Evolutionary conservation across 2,113 vertebrate species (phyloP).

Genomic region (Perca fluviatilis): DNA sequence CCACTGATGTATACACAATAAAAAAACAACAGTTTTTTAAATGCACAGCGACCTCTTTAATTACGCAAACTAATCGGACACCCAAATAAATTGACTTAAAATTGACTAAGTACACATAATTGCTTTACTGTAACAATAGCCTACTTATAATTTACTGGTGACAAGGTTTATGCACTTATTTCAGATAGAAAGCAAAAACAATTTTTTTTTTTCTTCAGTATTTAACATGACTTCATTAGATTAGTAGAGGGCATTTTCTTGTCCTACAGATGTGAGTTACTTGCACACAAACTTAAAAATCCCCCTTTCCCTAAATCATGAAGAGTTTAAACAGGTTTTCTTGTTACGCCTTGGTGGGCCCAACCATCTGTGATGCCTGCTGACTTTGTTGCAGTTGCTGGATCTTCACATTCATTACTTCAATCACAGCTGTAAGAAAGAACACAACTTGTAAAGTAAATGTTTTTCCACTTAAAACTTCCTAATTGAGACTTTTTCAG

Average conservation of each 20-base stretch:
- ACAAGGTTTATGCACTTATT: constrained; percentile 14
- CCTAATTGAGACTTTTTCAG: no score
- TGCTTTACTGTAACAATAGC: constrained; percentile 9
- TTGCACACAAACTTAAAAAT: constrained; percentile 36
- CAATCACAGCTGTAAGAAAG: constrained; percentile 88
- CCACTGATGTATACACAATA: not conserved
- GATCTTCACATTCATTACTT: constrained; percentile 95
- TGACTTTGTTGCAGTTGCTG: constrained; percentile 91
- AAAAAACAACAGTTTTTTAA: not conserved
- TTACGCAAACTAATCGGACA: constrained; percentile 30
- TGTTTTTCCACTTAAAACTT: no score
- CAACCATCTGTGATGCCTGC: constrained; percentile 85
- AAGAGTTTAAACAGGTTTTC: constrained; percentile 4
- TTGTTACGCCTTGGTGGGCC: constrained; percentile 86
- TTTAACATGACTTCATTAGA: not conserved
- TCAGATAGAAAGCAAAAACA: not conserved
- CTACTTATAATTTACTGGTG: constrained; percentile 10
- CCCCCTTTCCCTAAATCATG: not conserved
- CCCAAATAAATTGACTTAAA: constrained; percentile 25
- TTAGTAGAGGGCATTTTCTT: not conserved
- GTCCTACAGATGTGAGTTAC: not conserved
- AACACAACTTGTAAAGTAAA: constrained; percentile 25
- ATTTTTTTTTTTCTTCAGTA: not conserved
- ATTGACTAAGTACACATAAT: constrained; percentile 18
- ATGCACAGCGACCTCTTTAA: constrained; percentile 45